phyloP scores from a whole-genome alignment of 2,113 vertebrate genomes.

The Elanus axillaris region DNA sequence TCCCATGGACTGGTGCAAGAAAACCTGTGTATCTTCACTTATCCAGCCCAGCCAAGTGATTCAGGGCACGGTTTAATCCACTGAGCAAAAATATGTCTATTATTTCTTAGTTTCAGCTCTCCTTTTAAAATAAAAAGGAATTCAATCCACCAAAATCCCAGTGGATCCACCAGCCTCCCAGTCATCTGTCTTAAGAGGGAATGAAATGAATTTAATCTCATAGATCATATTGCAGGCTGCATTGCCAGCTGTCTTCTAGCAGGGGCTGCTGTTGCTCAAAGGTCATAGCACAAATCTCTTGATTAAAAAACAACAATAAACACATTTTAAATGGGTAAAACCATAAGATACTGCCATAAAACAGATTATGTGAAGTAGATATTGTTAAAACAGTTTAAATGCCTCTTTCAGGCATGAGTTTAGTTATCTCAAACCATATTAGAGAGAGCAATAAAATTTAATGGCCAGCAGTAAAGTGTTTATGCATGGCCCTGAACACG shows the following conservation, averaged over 20 bases:
- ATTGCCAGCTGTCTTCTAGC: conserved; percentile 33
- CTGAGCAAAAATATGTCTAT: not conserved
- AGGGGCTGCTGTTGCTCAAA: not conserved
- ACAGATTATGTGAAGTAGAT: conserved; percentile 55
- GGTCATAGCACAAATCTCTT: conserved; percentile 27
- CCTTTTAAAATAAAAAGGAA: not conserved
- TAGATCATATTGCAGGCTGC: not conserved
- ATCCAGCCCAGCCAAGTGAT: not conserved
- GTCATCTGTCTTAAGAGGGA: not conserved
- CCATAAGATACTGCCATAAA: conserved; percentile 30
- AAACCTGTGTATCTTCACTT: not conserved
- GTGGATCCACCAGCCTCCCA: not conserved
- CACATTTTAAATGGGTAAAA: conserved; percentile 47
- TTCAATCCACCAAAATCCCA: conserved; percentile 29
- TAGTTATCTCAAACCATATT: conserved; percentile 60
- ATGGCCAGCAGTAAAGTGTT: conserved; percentile 53
- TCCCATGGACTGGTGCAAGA: not conserved
- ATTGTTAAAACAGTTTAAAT: conserved; percentile 55
- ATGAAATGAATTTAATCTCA: conserved; percentile 17
- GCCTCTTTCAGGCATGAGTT: conserved; percentile 55
- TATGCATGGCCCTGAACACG: not conserved
- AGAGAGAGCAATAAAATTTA: conserved; percentile 57
- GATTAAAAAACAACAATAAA: conserved; percentile 31
- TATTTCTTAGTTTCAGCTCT: not conserved
- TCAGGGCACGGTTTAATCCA: not conserved